Conservation (phyloP, 2,888 invertebrate genomes). For the Sinhomidia bicolor region DNA sequence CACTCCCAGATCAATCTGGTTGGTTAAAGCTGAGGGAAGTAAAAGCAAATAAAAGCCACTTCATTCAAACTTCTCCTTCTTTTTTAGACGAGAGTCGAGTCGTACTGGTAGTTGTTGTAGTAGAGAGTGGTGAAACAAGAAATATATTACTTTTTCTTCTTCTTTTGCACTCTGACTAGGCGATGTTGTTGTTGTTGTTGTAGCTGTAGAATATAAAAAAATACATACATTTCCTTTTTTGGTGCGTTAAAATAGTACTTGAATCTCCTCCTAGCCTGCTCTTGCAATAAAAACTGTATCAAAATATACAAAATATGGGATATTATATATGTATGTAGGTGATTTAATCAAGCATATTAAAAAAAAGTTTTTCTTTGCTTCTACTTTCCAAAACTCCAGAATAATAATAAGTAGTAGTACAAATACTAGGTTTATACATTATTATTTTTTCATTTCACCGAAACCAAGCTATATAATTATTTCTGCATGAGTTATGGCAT, state of each 20-base stretch:
- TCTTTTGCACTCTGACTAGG: too few species aligned
- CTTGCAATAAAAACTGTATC: neutral
- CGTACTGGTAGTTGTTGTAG: neutral
- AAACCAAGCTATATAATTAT: too few species aligned
- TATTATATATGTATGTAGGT: too few species aligned
- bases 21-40: slow-evolving; percentile 55
- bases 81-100: slow-evolving; percentile 14
- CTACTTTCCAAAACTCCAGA: too few species aligned
- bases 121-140: neutral
- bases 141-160: slow-evolving; percentile 24
- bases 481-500: too few species aligned
- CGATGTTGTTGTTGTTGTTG: neutral
- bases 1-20: slow-evolving; percentile 73
- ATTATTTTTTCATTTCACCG: neutral
- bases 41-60: slow-evolving; percentile 70
- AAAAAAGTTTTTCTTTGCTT: too few species aligned
- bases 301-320: neutral
- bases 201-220: too few species aligned
- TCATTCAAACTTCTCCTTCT: slow-evolving; percentile 45
- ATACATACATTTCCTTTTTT: slow-evolving; percentile 15
- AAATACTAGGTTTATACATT: neutral
- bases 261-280: neutral
- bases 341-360: too few species aligned
- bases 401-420: neutral
- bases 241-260: slow-evolving; percentile 13